Evolutionary conservation across 2,797 vertebrate species (phyloP), one percentile per base, ranked within the genome.

Genomic region (Poecilia gillii): DNA sequence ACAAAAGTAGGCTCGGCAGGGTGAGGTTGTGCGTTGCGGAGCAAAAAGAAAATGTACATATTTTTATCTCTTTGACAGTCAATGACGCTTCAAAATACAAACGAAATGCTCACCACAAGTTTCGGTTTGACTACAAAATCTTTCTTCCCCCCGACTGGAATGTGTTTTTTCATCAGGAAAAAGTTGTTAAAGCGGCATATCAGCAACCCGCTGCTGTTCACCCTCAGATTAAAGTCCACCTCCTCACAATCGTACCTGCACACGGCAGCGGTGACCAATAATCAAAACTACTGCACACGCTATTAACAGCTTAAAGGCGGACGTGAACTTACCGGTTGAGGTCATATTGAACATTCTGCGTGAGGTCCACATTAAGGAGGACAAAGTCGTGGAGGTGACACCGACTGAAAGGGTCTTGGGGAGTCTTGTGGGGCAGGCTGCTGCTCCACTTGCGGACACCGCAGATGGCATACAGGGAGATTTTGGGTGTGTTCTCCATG

Each of bases 261-360:
- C 55, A 73, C 16, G 46, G 78, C 23, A 70, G 14, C 33, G 53
- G 66, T 0, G 55, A 36, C 62, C 46, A 39, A 39, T n/a, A 12
- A 53, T 43, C 12, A 77, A 59, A 28, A 74, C 1, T 8, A 9
- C 16, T 0, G 25, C 16, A 28, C 55, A 13, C 66, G 39, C 72
- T 14, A 2, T 1, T 1, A 7, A 13, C 68, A 71, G 13, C 18
- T 3, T 4, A 31, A 7, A 6, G 13, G 31, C 43, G 4, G 8
- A 64, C 49, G 49, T 28, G 0, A n/a, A 73, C 96, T 85, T 89
- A 99, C 99, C 99, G 96, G 91, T 99, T 99, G 3, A 98, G 96
- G 91, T 99, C 98, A 39, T 99, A 99, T 90, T 99, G 98, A 77
- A 99, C 97, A 5, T 99, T 99, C 94, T 99, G 98, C 1, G 98